Percentiles rank a stretch among this genome's conserved stretches.
phyloP scores from a whole-genome alignment of 2,113 vertebrate genomes.

The Capreolus pygargus region DNA sequence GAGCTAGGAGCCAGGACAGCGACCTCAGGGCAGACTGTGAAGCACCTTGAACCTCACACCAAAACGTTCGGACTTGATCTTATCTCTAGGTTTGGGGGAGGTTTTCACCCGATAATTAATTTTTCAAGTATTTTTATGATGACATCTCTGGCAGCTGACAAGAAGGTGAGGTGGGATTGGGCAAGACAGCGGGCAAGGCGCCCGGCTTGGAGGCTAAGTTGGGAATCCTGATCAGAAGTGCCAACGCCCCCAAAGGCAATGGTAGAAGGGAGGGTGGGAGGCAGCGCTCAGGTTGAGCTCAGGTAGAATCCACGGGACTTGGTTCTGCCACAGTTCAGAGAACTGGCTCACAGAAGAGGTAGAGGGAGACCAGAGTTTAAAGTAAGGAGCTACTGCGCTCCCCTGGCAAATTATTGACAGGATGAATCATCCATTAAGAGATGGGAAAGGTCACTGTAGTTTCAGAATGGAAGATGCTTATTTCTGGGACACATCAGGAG shows the following conservation, averaged over 20 bases:
- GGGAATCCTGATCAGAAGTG: background rate
- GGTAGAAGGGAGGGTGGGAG: background rate
- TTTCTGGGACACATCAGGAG: background rate
- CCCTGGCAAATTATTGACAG: background rate
- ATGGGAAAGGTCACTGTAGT: background rate
- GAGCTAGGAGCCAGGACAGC: background rate
- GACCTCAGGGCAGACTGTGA: background rate
- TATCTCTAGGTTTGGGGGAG: background rate
- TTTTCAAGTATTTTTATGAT: constrained; percentile 1
- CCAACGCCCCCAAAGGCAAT: background rate
- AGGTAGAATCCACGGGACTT: background rate
- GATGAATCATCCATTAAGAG: background rate
- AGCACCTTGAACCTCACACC: background rate
- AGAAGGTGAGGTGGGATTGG: background rate
- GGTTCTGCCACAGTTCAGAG: background rate
- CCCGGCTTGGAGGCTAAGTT: background rate
- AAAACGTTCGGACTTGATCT: background rate
- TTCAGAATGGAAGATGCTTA: background rate
- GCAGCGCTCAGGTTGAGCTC: background rate
- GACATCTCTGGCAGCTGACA: background rate
- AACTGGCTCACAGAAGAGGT: rapidly evolving
- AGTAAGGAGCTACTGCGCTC: background rate
- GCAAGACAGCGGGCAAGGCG: background rate
- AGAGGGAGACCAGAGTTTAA: background rate
- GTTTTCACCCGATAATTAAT: background rate